phyloP scores from a whole-genome alignment of 1,140 invertebrate species.

The Coptotermes formosanus region DNA sequence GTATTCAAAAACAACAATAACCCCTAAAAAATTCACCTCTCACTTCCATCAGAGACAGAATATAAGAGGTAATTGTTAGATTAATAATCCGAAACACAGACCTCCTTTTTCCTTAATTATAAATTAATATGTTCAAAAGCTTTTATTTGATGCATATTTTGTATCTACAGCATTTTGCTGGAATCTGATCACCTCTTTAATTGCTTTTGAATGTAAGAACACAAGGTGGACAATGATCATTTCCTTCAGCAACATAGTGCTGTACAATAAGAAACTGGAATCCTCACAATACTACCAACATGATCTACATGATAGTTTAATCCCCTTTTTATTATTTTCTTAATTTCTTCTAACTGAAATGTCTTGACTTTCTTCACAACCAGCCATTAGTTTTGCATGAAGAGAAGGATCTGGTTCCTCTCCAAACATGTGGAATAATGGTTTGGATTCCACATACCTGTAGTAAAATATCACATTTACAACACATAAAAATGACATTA shows the following conservation, averaged over 20 bases:
- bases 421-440: background rate
- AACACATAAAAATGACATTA: background rate
- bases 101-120: background rate
- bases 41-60: background rate
- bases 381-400: background rate
- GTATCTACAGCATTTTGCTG: background rate
- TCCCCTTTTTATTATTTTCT: background rate
- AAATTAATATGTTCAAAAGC: background rate
- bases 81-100: background rate
- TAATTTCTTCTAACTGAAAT: background rate
- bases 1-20: background rate
- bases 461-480: background rate
- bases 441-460: constrained; percentile 13
- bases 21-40: background rate
- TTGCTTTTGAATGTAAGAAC: background rate
- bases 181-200: background rate
- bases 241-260: background rate
- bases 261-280: background rate
- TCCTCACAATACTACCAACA: background rate
- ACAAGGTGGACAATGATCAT: background rate
- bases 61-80: background rate
- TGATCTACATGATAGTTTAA: background rate
- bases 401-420: background rate
- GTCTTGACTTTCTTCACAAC: background rate
- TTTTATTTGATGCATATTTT: background rate